Percentiles rank a stretch among this genome's conserved stretches.
These are phyloP conservation scores for Neolamprologus sp. DNA, from an alignment of 2,113 vertebrate species.

Conservation along the genomic window DNA sequence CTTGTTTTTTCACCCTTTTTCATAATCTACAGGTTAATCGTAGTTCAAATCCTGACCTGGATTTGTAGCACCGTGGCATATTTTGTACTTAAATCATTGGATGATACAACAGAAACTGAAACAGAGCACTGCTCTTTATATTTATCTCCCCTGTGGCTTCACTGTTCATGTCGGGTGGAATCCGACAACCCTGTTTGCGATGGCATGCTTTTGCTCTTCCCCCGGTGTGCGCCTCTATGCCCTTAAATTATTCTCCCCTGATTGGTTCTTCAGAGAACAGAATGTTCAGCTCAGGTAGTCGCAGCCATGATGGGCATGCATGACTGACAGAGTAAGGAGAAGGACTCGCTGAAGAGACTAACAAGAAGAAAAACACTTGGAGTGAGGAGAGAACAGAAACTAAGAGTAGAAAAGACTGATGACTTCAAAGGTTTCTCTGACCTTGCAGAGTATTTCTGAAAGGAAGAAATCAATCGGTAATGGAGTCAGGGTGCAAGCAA, in stretches of 20 bases:
- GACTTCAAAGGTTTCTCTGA: conserved; percentile 58
- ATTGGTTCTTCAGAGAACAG: conserved; percentile 8
- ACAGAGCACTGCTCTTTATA: not conserved
- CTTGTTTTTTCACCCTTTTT: not conserved
- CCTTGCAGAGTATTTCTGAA: conserved; percentile 51
- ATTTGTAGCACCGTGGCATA: not conserved
- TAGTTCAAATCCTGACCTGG: not conserved
- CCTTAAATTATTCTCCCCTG: not conserved
- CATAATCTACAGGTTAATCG: not conserved
- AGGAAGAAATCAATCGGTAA: conserved; percentile 67
- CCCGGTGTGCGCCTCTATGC: not conserved
- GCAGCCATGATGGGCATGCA: conserved; percentile 20
- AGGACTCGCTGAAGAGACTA: not conserved
- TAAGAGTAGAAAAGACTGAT: conserved; percentile 3
- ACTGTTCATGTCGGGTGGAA: not conserved
- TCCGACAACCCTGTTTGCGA: not conserved
- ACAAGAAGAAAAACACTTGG: conserved; percentile 9
- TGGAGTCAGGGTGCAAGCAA: conserved; percentile 57
- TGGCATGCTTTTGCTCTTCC: not conserved
- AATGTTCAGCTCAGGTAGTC: conserved; percentile 25
- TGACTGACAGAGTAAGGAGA: conserved; percentile 29
- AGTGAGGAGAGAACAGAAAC: not conserved
- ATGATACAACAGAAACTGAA: not conserved
- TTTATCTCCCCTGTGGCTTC: not conserved
- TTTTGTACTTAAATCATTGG: not conserved